Evolutionary conservation across 1,140 invertebrate species (phyloP).

Genomic region (Drosophila virilis): DNA sequence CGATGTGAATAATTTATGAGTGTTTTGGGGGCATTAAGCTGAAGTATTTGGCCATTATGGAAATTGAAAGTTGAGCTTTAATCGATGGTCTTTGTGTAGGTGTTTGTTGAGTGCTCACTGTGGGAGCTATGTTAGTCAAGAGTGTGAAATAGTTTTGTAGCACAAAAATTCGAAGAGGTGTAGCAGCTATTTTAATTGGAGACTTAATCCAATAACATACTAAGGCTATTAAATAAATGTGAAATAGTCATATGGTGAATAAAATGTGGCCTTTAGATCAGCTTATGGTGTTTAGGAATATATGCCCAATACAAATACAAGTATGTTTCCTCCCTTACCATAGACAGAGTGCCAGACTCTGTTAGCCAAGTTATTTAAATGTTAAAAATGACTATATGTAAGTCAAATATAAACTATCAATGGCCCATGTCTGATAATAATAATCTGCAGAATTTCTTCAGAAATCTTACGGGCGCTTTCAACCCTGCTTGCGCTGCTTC

Average conservation of each 20-base stretch:
- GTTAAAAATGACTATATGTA: too few species aligned
- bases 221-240: not conserved
- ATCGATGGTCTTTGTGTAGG: conserved; percentile 9
- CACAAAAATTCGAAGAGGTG: not conserved
- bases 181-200: not conserved
- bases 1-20: conserved; percentile 63
- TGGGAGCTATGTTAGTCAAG: not conserved
- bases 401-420: too few species aligned
- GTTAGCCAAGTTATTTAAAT: too few species aligned
- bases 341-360: too few species aligned
- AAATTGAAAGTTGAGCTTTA: conserved; percentile 39
- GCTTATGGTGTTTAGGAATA: too few species aligned
- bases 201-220: conserved; percentile 11
- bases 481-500: not conserved
- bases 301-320: too few species aligned
- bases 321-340: too few species aligned
- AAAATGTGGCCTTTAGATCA: not conserved
- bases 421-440: too few species aligned
- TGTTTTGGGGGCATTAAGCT: conserved; percentile 35
- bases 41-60: conserved; percentile 13
- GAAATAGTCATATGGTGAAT: not conserved
- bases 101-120: conserved; percentile 1
- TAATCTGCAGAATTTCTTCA: too few species aligned
- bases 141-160: conserved; percentile 14
- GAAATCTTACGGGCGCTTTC: too few species aligned